Evolutionary conservation across 2,888 invertebrate genomes (phyloP), one percentile per base, ranked within the genome.

Genomic region (Lasioglossum oenotherae): DNA sequence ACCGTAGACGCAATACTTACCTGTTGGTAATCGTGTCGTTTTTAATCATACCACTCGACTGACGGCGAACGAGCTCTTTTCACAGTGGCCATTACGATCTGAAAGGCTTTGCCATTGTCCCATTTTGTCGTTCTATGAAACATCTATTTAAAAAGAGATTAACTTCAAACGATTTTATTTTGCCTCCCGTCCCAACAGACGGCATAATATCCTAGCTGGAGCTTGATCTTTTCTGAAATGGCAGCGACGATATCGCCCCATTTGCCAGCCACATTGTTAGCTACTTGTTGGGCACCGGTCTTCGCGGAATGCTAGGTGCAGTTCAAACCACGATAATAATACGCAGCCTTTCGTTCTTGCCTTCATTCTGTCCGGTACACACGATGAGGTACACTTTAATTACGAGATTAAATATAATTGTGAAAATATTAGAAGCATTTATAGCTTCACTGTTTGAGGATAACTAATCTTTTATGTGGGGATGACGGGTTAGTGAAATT

Each of bases 11-110:
- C 38, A 44, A 74, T 44, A 44, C 31, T 78, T 46, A 60, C 44
- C 49, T 31, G 71, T 49, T 71, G 16, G 53, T 31, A 31, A 27
- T 23, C 35, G 31, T 38, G 49, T 78, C 76, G 71, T 46, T 80
- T 84, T 87, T 79, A 84, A 85, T 85, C 79, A 80, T 46, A n/a
- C 67, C 23, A 74, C 46, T 78, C 44, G n/a, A 80, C 69, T 41
- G 53, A 78, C 53, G 57, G 44, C 53, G 44, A 35, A 64, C 44
- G 60, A 72, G n/a, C 67, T 46, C 31, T 53, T 57, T 38, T 67
- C 46, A 12, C n/a, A 57, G 67, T 72, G 69, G 38, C 4, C 46
- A 75, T 53, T 19, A 53, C 71, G 44, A n/a, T 41, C 27, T 10
- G 44, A 64, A 67, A 72, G 67, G 60, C 72, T 73, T 76, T 38